These are phyloP conservation scores for Mimas tiliae DNA, from an alignment of 2,888 invertebrate species.

Conservation along the genomic window DNA sequence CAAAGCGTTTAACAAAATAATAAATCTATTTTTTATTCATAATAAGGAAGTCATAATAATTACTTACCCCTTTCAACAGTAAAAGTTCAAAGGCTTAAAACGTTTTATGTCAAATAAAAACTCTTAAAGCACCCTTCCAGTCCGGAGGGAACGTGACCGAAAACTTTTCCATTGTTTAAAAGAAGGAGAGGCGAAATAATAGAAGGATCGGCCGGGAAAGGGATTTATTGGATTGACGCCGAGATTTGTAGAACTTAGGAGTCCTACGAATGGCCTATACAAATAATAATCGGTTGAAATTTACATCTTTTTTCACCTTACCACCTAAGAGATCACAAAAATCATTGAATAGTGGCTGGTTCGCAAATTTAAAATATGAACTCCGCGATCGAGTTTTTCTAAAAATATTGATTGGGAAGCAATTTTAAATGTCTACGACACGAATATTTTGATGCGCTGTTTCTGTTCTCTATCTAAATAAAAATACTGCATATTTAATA, in stretches of 20 bases:
- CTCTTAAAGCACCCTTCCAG: slow-evolving; percentile 2
- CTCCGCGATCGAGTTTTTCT: not conserved
- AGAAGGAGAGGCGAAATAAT: slow-evolving; percentile 13
- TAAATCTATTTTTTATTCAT: not conserved
- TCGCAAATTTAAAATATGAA: too few relatives aligned
- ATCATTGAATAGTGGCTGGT: too few relatives aligned
- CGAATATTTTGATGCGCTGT: too few relatives aligned
- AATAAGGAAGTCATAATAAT: not conserved
- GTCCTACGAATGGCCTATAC: not conserved
- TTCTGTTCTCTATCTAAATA: too few relatives aligned
- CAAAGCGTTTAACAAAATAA: not conserved
- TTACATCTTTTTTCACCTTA: not conserved
- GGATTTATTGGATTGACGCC: slow-evolving; percentile 20
- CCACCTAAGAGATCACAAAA: not conserved
- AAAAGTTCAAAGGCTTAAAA: slow-evolving; percentile 15
- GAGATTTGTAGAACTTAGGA: slow-evolving; percentile 9
- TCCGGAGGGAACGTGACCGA: not conserved
- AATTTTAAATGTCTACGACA: not conserved
- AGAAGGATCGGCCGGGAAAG: not conserved
- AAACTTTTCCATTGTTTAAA: slow-evolving; percentile 26
- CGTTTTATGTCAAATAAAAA: slow-evolving; percentile 20
- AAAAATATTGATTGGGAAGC: too few relatives aligned
- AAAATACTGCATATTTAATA: too few relatives aligned
- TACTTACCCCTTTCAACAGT: not conserved
- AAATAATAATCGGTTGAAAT: slow-evolving; percentile 11